These are phyloP conservation scores for Recurvirostra avosetta DNA, from an alignment of 2,113 vertebrate species.

Conservation along the genomic window DNA sequence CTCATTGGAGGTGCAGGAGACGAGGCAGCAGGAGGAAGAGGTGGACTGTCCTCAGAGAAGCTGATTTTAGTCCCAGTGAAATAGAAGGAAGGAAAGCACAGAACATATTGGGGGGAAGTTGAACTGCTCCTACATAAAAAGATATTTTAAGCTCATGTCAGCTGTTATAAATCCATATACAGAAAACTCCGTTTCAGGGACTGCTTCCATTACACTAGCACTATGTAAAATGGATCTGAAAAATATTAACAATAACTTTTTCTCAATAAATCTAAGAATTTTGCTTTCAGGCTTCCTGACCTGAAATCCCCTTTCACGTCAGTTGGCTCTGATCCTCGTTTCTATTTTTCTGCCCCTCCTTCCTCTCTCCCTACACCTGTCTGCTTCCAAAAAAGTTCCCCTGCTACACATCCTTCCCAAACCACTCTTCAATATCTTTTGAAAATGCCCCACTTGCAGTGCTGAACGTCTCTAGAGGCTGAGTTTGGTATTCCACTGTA, in stretches of 20 bases:
- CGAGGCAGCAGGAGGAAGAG: not conserved
- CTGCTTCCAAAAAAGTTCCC: not conserved
- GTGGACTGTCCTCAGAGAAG: slow-evolving; percentile 27
- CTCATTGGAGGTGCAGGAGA: not conserved
- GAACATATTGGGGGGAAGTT: slow-evolving; percentile 53
- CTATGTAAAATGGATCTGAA: not conserved
- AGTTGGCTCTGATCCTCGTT: not conserved
- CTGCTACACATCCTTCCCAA: not conserved
- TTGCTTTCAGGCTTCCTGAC: not conserved
- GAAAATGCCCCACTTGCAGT: not conserved
- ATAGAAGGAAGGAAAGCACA: not conserved
- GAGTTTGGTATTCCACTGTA: not conserved
- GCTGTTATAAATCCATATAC: slow-evolving; percentile 41
- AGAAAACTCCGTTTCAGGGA: slow-evolving; percentile 7
- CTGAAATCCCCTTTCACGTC: not conserved
- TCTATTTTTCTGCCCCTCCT: not conserved
- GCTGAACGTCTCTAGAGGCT: not conserved
- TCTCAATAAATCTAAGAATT: not conserved
- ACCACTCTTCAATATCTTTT: not conserved
- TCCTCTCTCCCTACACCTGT: not conserved
- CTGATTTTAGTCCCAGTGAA: slow-evolving; percentile 24
- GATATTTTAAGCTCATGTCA: slow-evolving; percentile 53
- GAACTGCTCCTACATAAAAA: slow-evolving; percentile 60
- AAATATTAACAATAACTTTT: not conserved
- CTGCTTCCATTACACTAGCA: not conserved